These are phyloP conservation scores for Netelia melanura DNA, from an alignment of 2,888 invertebrate genomes.

Conservation along the genomic window DNA sequence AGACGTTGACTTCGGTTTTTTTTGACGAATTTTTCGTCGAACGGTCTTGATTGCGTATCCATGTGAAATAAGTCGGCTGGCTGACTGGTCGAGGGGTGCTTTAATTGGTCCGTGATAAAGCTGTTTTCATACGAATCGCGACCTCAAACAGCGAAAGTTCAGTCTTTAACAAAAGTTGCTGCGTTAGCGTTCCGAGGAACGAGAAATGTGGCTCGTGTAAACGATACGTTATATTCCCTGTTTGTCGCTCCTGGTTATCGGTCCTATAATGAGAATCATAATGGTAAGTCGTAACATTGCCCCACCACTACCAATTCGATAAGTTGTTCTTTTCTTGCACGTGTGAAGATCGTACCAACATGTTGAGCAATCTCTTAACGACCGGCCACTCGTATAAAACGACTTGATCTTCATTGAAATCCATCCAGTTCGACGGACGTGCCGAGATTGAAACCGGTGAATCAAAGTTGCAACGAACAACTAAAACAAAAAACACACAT, in stretches of 20 bases:
- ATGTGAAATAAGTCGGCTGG: not conserved
- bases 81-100: not conserved
- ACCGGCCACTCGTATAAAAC: slow-evolving; percentile 43
- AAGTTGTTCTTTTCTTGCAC: not conserved
- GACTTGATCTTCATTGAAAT: slow-evolving; percentile 18
- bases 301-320: not conserved
- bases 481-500: slow-evolving; percentile 3
- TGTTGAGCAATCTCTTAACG: slow-evolving; percentile 16
- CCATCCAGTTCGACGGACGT: slow-evolving; percentile 34
- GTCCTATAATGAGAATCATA: slow-evolving; percentile 41
- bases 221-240: not conserved
- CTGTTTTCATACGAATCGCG: slow-evolving; percentile 16
- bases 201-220: not conserved
- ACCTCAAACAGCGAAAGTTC: slow-evolving; percentile 1
- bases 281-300: slow-evolving; percentile 12
- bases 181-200: slow-evolving; percentile 14
- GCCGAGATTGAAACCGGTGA: slow-evolving; percentile 33
- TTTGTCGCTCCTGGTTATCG: slow-evolving; percentile 30
- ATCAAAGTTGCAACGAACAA: slow-evolving; percentile 6
- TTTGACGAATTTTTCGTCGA: no score
- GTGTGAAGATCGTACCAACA: not conserved
- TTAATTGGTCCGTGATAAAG: slow-evolving; percentile 34
- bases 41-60: no score
- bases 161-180: not conserved
- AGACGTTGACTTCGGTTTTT: no score